A percentile compares a stretch with the other conserved stretches of the same genome.
Evolutionary conservation across 2,888 invertebrate species (phyloP).

Genomic region (Drosophila prolongata): DNA sequence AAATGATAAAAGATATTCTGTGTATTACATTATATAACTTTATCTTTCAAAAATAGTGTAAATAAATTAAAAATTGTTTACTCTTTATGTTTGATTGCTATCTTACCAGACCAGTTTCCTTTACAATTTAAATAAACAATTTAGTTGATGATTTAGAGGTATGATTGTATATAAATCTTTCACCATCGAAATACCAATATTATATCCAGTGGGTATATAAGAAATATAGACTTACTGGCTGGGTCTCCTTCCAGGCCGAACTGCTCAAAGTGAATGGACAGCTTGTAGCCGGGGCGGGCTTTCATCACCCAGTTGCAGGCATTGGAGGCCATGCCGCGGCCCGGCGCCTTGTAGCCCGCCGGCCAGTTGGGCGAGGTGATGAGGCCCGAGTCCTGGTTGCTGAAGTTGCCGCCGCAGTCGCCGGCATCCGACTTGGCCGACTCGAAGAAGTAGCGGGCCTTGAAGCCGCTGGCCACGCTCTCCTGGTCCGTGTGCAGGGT

Average conservation of each 20-base stretch:
- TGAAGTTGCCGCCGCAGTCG: conserved; percentile 97
- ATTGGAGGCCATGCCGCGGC: conserved; percentile 91
- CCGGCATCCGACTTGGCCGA: conserved; percentile 94
- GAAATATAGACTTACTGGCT: conserved; percentile 86
- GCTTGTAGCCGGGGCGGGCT: conserved; percentile 92
- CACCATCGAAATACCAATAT: too few species aligned
- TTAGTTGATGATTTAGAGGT: too few species aligned
- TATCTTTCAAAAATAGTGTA: too few species aligned
- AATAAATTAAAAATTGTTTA: too few species aligned
- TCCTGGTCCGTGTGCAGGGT: conserved; percentile 94
- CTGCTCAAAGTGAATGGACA: conserved; percentile 95
- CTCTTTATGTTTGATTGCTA: too few species aligned
- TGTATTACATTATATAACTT: too few species aligned
- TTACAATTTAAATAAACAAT: too few species aligned
- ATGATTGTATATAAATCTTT: too few species aligned
- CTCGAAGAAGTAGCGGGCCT: conserved; percentile 97
- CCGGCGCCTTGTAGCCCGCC: conserved; percentile 93
- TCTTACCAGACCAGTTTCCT: too few species aligned
- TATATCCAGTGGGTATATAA: too few species aligned
- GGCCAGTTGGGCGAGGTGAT: conserved; percentile 97
- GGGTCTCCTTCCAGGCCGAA: conserved; percentile 98
- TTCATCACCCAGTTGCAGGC: conserved; percentile 99
- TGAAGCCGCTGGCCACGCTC: conserved; percentile 97
- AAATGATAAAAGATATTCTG: too few species aligned
- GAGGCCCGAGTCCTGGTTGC: conserved; percentile 91